Base-by-base conservation (phyloP, 1,140 invertebrate genomes). In the Helicoverpa armigera region DNA sequence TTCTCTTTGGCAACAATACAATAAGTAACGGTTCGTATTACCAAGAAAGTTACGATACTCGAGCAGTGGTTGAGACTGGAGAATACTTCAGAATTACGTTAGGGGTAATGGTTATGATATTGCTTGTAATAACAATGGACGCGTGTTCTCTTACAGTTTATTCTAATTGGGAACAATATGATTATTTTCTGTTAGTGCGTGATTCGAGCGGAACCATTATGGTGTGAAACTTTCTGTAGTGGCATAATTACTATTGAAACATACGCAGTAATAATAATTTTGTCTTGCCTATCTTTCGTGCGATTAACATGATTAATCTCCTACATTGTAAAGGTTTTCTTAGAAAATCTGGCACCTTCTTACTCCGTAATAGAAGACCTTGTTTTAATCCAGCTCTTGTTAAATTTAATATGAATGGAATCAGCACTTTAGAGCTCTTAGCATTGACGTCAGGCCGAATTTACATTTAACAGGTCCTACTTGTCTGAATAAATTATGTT, bases 361-460 rank as follows among this genome's bases (percentile, higher is more conserved):
- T 58, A 16, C 56, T 58, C 18, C 13, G 65, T 69, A 72, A 11
- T 54, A 72, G 23, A 72, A 54, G 31, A 18, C 35, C 2, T 51
- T 14, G 50, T 1, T 29, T 31, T 53, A 72, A 72, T 70, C 23
- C 51, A 43, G 18, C 23, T 56, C 70, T 58, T 56, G 29, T 54
- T 58, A 58, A 69, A 69, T 69, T 51, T 51, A 61, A 61, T 75
- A 61, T 61, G 43, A 75, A 75, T 51, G 43, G 58, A 50, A 73
- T 58, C 69, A 48, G 14, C 73, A 61, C 56, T 75, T 75, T 74
- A 74, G 54, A 63, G 56, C 58, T 75, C 73, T 75, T 61, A 50
- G 58, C 18, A 61, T 51, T 61, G 35, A 75, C 73, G 56, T 75
- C 73, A 61, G 54, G 23, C 35, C 13, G 18, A 61, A 50, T 75